Evolutionary conservation across 2,797 vertebrate genomes (phyloP).

Genomic region (Hipposideros larvatus): DNA sequence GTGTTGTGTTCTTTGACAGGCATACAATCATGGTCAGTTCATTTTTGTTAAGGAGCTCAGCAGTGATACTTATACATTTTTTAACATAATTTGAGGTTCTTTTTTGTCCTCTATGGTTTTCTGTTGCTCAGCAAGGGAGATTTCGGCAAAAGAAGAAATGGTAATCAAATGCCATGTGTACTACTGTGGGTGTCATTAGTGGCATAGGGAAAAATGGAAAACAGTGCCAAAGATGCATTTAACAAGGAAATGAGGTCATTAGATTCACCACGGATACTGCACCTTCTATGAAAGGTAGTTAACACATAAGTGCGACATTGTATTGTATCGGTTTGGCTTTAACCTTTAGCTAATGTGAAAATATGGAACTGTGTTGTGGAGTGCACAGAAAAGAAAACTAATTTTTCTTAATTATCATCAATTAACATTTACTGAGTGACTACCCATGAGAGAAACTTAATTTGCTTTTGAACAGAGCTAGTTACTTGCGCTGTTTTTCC

Average conservation of each 20-base stretch:
- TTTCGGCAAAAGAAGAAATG: not conserved
- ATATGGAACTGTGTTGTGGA: slow-evolving; percentile 44
- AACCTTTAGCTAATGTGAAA: slow-evolving; percentile 66
- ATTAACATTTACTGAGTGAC: slow-evolving; percentile 65
- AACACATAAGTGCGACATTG: not conserved
- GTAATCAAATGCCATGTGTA: not conserved
- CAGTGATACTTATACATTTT: not conserved
- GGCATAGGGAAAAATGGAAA: slow-evolving; percentile 11
- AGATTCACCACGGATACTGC: not conserved
- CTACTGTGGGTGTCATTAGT: not conserved
- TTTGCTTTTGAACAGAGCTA: slow-evolving; percentile 31
- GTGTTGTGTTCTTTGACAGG: not conserved
- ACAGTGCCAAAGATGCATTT: not conserved
- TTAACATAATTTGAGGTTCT: not conserved
- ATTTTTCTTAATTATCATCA: slow-evolving; percentile 70
- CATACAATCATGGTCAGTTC: not conserved
- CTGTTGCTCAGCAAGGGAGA: slow-evolving; percentile 44
- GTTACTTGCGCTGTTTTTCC: slow-evolving; percentile 19
- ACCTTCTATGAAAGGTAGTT: not conserved
- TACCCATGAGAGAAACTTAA: slow-evolving; percentile 41
- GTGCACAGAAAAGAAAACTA: slow-evolving; percentile 43
- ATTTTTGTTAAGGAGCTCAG: slow-evolving; percentile 31
- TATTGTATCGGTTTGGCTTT: slow-evolving; percentile 43
- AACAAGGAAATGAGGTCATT: slow-evolving; percentile 21
- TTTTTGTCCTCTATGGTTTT: slow-evolving; percentile 16